Evolutionary conservation across 2,888 invertebrate species (phyloP).

Genomic region (Hemaris fuciformis): DNA sequence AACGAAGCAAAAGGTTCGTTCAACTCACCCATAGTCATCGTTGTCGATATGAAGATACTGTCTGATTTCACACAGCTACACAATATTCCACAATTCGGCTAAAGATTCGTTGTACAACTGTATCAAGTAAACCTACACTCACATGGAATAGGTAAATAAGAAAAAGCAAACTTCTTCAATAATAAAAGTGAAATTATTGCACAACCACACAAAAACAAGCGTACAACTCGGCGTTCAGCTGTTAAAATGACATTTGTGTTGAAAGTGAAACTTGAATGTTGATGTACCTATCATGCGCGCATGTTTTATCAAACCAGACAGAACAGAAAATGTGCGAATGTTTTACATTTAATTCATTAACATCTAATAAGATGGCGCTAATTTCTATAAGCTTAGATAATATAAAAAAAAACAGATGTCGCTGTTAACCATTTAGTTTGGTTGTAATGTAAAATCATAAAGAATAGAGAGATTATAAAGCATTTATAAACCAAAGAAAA

Average conservation of each 20-base stretch:
- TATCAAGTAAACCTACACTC: neutral
- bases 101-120: neutral
- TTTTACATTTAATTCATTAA: neutral
- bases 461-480: too few species aligned
- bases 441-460: too few species aligned
- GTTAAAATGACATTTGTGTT: neutral
- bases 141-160: neutral
- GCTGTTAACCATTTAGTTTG: neutral
- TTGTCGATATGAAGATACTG: neutral
- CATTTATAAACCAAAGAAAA: too few species aligned
- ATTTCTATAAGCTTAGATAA: neutral
- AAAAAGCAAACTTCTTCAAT: too few species aligned
- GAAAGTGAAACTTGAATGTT: too few species aligned
- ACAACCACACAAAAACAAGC: neutral
- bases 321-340: neutral
- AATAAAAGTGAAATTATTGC: neutral
- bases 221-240: neutral
- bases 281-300: neutral
- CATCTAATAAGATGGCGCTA: neutral
- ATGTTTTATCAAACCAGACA: too few species aligned
- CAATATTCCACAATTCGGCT: neutral
- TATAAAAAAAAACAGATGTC: neutral
- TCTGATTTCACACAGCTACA: neutral
- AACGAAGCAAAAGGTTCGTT: neutral
- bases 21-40: slow-evolving; percentile 2